Evolutionary conservation across 2,888 invertebrate species (phyloP), one percentile per base, ranked within the genome.

Genomic region (Parapristionchus giblindavisi): DNA sequence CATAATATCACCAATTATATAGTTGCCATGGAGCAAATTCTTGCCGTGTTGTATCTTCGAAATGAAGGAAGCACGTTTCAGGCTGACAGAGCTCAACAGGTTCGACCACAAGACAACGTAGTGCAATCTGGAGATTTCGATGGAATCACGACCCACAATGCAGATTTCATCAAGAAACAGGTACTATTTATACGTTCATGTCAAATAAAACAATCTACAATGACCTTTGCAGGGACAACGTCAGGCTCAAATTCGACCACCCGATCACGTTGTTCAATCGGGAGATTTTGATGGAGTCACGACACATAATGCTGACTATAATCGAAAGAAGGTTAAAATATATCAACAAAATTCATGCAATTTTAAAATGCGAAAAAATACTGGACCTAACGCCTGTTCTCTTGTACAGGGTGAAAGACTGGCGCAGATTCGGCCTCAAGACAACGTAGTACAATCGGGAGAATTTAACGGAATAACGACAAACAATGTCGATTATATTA

Each of bases 91-190:
- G 52, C 56, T 3, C 24, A 21, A 56, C 38, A 38, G 38, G 38
- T 71, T 4, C n/a, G 71, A 5, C 40, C 71, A 3, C 71, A 68
- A 21, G 51, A 40, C 24, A 77, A 71, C 56, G 61, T 68, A 1
- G 40, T 80, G 0, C 77, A 77, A 52, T 63, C 73, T 34, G 82
- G 82, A 21, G 77, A 80, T n/a, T 82, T 82, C 54, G 77, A 80
- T 40, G 81, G 79, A 5, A 61, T 68, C 5, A 80, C 81, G 0
- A 82, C 82, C 0, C 77, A 81, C n/a, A 77, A 80, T 71, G 75
- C 78, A 0, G 82, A 82, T 73, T 82, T 68, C 60, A 75, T 75
- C 43, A 48, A 73, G 54, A 80, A 81, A 70, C 66, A 75, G 56
- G 80, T 79, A 34, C 27, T n/a, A 14, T n/a, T n/a, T 54, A 8